These are phyloP conservation scores for Siderastrea siderea DNA, from an alignment of 92 coral and sea anemone species.

Conservation along the genomic window DNA sequence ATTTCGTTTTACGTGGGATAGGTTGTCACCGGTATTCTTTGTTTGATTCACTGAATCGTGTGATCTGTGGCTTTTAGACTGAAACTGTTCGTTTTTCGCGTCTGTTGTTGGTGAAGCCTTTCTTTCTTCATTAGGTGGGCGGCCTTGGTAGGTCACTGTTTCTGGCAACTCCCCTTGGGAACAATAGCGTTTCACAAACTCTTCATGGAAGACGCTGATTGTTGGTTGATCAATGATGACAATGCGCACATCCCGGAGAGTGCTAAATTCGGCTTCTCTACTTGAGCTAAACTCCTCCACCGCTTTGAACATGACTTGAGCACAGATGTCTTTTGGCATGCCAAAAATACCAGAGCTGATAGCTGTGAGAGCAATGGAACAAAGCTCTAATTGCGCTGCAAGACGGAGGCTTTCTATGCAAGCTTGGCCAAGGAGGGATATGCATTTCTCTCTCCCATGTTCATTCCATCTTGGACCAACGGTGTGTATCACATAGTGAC, in stretches of 20 bases:
- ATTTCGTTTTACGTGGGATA: neutral
- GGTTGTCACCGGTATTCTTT: neutral
- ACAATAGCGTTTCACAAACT: conserved; percentile 65
- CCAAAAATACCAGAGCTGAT: conserved; percentile 90
- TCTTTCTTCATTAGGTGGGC: neutral
- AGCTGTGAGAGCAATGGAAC: conserved; percentile 73
- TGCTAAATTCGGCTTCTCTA: conserved; percentile 2
- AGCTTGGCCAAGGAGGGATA: conserved; percentile 19
- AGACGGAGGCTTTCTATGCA: conserved; percentile 47
- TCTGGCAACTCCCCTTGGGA: neutral
- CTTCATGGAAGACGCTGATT: conserved; percentile 60
- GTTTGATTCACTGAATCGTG: neutral
- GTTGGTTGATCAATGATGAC: conserved; percentile 84
- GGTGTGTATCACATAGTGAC: conserved; percentile 56
- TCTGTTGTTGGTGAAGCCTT: neutral
- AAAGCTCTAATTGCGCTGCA: conserved; percentile 32
- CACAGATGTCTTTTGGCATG: conserved; percentile 78
- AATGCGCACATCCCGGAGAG: conserved; percentile 81
- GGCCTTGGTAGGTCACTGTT: neutral
- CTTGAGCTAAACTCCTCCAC: conserved; percentile 59
- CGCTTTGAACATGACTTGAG: conserved; percentile 71
- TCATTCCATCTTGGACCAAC: conserved; percentile 67
- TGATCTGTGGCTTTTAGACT: too few species aligned
- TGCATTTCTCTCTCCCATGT: neutral
- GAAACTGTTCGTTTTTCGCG: neutral